Evolutionary conservation across 2,113 vertebrate genomes (phyloP).

Genomic region (Delphinapterus leucas): DNA sequence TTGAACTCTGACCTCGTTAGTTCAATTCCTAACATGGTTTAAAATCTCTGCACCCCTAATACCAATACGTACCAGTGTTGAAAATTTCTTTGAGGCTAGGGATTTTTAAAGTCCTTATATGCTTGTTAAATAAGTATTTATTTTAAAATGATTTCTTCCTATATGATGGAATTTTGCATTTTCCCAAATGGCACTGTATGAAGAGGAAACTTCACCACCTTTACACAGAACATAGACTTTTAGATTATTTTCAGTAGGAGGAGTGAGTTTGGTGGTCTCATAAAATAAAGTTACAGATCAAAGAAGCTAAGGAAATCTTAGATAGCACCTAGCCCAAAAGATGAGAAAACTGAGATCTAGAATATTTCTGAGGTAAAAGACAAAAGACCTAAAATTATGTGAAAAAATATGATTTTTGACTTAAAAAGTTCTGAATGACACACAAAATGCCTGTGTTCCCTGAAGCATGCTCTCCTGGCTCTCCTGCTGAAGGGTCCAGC

Average conservation of each 20-base stretch:
- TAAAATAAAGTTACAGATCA: neutral
- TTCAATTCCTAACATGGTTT: neutral
- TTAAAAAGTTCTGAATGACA: neutral
- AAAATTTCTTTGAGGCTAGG: neutral
- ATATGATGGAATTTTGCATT: neutral
- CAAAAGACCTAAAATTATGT: neutral
- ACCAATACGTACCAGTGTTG: neutral
- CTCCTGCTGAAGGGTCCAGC: rapidly evolving
- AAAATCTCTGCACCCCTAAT: neutral
- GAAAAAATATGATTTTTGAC: neutral
- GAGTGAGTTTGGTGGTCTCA: neutral
- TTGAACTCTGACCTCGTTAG: neutral
- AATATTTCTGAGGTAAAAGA: neutral
- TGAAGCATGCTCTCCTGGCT: neutral
- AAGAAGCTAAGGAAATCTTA: neutral
- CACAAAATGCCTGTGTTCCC: rapidly evolving
- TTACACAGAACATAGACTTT: neutral
- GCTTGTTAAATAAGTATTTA: neutral
- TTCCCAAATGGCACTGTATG: neutral
- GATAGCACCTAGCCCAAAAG: neutral
- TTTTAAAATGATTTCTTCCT: constrained; percentile 19
- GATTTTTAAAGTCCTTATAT: neutral
- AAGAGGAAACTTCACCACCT: neutral
- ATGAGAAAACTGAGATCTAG: neutral
- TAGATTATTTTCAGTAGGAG: neutral